Base-by-base conservation (phyloP, 2,888 invertebrate genomes). In the Xestia c-nigrum region DNA sequence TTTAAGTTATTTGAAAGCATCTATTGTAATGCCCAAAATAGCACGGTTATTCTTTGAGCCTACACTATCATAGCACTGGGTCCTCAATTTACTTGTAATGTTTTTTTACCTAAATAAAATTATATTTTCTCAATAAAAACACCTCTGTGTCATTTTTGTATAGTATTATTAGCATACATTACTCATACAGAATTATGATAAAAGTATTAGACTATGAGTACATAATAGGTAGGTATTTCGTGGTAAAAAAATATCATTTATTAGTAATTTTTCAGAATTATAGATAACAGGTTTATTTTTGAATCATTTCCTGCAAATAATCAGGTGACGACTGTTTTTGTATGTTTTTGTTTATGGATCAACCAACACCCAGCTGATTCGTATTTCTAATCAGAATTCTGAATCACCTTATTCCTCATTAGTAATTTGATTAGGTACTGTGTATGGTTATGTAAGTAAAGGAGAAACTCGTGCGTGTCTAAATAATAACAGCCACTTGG, bases 111-210 rank as follows among this genome's bases (percentile, higher is more conserved):
- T 57, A 6, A 24, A 1, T 5, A 57, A 57, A 24, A 24, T 24
- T 57, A 14, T 57, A 24, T 71, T 38, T 71, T 31, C 16, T 6
- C 16, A 1, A 59, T 46, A 7, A 31, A 31, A 14, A 46, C 14
- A 16, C 3, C 46, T 63, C 6, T 65, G 14, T 1, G 24, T 59
- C 19, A 19, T 24, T 10, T 50, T 21, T 1, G 6, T 47, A 14
- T 24, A 59, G 14, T 52, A 10, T 69, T 46, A 19, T 38, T 55
- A 38, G 16, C 5, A 43, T 50, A 50, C 38, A 52, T 14, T 63
- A n/a, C 76, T 63, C 63, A 76, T 52, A 64, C 3, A 64, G n/a
- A 31, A 47, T 50, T 24, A 61, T 38, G 75, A 76, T 66, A 76
- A 66, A 24, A 50, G 19, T 55, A 7, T 31, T 31, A 31, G 31